Evolutionary conservation across 1,140 invertebrate species (phyloP).

Genomic region (Caenorhabditis remanei): DNA sequence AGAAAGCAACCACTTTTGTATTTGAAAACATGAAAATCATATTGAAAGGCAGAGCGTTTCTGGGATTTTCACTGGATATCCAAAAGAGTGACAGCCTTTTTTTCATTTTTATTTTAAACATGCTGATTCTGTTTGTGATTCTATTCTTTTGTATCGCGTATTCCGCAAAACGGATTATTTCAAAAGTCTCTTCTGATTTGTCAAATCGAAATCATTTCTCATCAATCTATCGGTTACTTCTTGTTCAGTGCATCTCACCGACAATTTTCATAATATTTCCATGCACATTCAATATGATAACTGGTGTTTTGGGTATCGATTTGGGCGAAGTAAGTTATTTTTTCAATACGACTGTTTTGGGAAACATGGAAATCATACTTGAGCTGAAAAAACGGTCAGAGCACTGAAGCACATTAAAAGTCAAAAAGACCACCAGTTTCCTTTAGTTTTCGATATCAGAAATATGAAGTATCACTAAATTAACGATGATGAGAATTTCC

Average conservation of each 20-base stretch:
- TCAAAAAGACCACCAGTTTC: background rate
- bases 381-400: background rate
- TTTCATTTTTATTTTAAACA: slow-evolving; percentile 3
- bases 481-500: too few relatives aligned
- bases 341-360: too few relatives aligned
- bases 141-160: background rate
- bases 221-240: slow-evolving; percentile 3
- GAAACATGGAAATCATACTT: too few relatives aligned
- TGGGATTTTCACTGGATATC: slow-evolving; percentile 26
- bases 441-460: background rate
- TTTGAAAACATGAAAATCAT: slow-evolving; percentile 7
- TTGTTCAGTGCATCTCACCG: slow-evolving; percentile 4
- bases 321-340: background rate
- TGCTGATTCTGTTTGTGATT: background rate
- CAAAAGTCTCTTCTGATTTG: slow-evolving; percentile 13
- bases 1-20: background rate
- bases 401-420: background rate
- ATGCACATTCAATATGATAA: slow-evolving; percentile 8
- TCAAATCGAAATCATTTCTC: slow-evolving; percentile 26
- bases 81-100: background rate
- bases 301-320: slow-evolving; percentile 7
- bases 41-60: background rate
- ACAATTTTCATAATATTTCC: slow-evolving; percentile 11
- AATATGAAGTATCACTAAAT: too few relatives aligned
- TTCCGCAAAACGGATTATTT: background rate